Base-by-base conservation (phyloP, 2,888 invertebrate species). In the Epirrita christyi region DNA sequence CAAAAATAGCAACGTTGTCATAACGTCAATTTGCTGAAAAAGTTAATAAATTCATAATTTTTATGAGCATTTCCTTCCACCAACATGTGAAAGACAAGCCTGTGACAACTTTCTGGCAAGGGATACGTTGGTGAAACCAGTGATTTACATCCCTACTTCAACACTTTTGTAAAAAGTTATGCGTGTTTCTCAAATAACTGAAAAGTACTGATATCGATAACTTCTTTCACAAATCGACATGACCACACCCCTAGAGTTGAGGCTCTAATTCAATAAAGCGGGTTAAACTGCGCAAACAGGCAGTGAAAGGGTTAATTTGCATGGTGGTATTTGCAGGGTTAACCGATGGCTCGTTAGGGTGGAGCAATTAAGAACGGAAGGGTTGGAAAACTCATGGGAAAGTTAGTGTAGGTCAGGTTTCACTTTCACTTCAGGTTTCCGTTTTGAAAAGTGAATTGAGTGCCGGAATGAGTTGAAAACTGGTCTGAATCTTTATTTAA, bases 281-380 rank as follows among this genome's bases (percentile, higher is more conserved):
- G 81, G 88, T 84, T 88, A 88, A 90, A 83, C 81, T 85, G 81
- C 78, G 73, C 83, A 85, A 87, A 88, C 83, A 83, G 83, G 78
- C 87, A 73, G 87, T 73, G 85, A 87, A 91, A 90, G 92, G 91
- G 91, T 90, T 91, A 88, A 91, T 92, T 92, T 92, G 88, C 92
- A 88, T 91, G 88, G 83, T 80, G 81, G 83, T 76, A 77, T 84
- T 84, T 76, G 84, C 82, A 81, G 88, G 88, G 91, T 88, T 90
- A 91, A 92, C 90, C 85, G 83, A 75, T 79, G 81, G 83, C 88
- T 90, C 85, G 88, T 92, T 91, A 91, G 89, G 89, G 90, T 79
- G 78, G 76, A 75, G 77, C 88, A 90, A 91, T 91, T 91, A 91
- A 83, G 76, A 78, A 62, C 66, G 62, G 73, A 72, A 77, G 84